Base-by-base conservation (phyloP, 2,113 vertebrate genomes). In the Damaliscus lunatus region DNA sequence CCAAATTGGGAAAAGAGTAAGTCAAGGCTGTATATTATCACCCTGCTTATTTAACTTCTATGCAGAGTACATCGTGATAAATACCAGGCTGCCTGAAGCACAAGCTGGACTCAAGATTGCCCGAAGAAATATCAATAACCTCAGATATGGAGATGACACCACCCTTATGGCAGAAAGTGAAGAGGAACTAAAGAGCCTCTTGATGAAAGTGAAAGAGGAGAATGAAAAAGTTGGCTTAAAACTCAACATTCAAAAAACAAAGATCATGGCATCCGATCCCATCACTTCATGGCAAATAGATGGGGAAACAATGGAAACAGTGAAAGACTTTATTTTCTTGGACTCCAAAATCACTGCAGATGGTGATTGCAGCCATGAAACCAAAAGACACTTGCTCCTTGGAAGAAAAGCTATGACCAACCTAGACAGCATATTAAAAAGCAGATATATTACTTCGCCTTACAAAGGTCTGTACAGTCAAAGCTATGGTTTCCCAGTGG, bases 61-160 rank as follows among this genome's bases (percentile, higher is more conserved):
- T 64, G 62, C 31, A 64, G 6, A 33, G 15, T 62, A 7, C 60
- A 62, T 62, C 1, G 1, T 33, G 29, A 62, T 0, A 33, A 33
- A 62, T 7, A 1, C 31, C 0, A 2, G 60, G 7, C 60, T 64
- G 31, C 0, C 33, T 2, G 62, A 64, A n/a, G 7, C 31, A n/a
- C 62, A 64, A 33, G 31, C 62, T 64, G 31, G 31, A n/a, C 1
- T n/a, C 62, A 64, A 64, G 62, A 64, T 9, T 64, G 62, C 62
- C 3, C 0, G 31, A 0, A n/a, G 62, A 33, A 64, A 17, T n/a
- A n/a, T 4, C 62, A n/a, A 64, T 64, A 8, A 64, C 6, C 31
- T 17, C 62, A n/a, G 3, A n/a, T 64, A 64, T n/a, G 62, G 3
- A n/a, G 31, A n/a, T n/a, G 62, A 64, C 62, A 64, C 31, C 62